Percentiles rank a stretch among this genome's conserved stretches.
Evolutionary conservation across 2,888 invertebrate species (phyloP).

Genomic region (Sicus ferrugineus): DNA sequence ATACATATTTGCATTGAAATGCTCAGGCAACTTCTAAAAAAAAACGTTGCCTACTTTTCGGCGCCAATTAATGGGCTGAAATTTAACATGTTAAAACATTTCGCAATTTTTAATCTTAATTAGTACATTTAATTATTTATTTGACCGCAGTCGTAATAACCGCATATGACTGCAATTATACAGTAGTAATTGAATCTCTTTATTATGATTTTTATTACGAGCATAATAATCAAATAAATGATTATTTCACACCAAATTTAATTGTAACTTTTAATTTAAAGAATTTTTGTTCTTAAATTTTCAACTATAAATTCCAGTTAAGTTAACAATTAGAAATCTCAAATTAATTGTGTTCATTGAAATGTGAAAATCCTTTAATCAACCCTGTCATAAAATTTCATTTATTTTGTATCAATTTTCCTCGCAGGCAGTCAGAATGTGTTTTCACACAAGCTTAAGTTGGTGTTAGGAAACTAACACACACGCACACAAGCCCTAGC

Average conservation of each 20-base stretch:
- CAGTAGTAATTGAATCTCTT: conserved; percentile 42
- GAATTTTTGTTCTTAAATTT: neutral
- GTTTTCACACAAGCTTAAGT: too few species aligned
- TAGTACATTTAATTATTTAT: conserved; percentile 3
- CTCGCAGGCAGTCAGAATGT: neutral
- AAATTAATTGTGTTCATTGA: neutral
- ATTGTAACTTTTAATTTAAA: neutral
- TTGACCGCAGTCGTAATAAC: conserved; percentile 34
- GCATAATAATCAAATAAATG: neutral
- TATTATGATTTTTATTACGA: conserved; percentile 17
- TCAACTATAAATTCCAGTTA: neutral
- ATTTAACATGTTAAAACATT: too few species aligned
- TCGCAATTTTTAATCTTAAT: too few species aligned
- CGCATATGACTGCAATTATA: conserved; percentile 41
- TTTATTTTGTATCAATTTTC: neutral
- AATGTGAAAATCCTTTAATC: too few species aligned
- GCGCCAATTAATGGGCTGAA: too few species aligned
- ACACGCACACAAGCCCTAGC: too few species aligned
- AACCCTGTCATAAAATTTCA: neutral
- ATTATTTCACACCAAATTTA: neutral
- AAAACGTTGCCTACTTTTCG: too few species aligned
- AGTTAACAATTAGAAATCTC: neutral
- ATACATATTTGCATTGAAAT: neutral
- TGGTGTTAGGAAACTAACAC: too few species aligned
- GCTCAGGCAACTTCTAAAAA: too few species aligned